Percentiles rank a stretch among this genome's conserved stretches.
These are phyloP conservation scores for Solenopsis fugax DNA, from an alignment of 1,140 invertebrate species.

Conservation along the genomic window DNA sequence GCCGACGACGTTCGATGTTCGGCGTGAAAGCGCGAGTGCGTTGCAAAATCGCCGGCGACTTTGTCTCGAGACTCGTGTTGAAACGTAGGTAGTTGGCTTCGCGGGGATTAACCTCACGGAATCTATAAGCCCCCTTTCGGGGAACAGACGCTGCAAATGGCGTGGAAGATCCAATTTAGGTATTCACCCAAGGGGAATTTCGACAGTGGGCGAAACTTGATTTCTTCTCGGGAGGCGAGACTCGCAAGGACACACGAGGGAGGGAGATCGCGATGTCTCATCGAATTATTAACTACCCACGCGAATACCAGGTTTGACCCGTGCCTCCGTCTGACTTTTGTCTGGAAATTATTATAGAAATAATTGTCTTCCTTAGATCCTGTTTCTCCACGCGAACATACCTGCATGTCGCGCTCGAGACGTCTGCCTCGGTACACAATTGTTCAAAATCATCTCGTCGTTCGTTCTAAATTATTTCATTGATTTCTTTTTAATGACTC, in stretches of 20 bases:
- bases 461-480: background rate
- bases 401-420: slow-evolving; percentile 54
- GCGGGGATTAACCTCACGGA: slow-evolving; percentile 8
- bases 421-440: background rate
- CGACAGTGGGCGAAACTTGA: slow-evolving; percentile 38
- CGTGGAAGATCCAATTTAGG: background rate
- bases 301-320: slow-evolving; percentile 55
- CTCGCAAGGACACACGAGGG: slow-evolving; percentile 60
- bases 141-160: too few relatives aligned
- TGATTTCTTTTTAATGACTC: too few relatives aligned
- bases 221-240: slow-evolving; percentile 50
- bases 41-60: slow-evolving; percentile 16
- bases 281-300: slow-evolving; percentile 51
- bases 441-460: background rate
- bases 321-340: slow-evolving; percentile 51
- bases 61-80: slow-evolving; percentile 15
- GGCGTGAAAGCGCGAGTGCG: slow-evolving; percentile 25
- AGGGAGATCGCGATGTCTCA: slow-evolving; percentile 28
- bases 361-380: slow-evolving; percentile 37
- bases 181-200: background rate
- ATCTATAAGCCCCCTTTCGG: background rate
- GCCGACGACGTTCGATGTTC: slow-evolving; percentile 6
- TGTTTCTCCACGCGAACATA: background rate
- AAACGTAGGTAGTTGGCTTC: slow-evolving; percentile 33
- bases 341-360: slow-evolving; percentile 50